Percentiles rank a stretch among this genome's conserved stretches.
Evolutionary conservation across 2,113 vertebrate genomes (phyloP).

Genomic region (Castor canadensis): DNA sequence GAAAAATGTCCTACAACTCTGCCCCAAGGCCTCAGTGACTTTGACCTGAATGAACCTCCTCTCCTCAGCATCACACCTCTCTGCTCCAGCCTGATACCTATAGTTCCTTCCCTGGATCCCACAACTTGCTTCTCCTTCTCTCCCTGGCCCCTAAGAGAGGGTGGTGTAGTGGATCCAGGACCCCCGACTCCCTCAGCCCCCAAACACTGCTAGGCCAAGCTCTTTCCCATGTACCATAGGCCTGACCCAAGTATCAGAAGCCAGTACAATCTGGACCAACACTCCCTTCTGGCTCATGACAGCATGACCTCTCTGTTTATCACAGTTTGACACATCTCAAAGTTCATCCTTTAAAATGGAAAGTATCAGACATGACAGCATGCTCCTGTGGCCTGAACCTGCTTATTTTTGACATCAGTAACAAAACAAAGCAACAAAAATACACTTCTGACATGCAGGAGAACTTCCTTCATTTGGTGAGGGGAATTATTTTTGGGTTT

Average conservation of each 20-base stretch:
- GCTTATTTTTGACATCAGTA: background rate
- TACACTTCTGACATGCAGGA: background rate
- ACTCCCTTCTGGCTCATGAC: background rate
- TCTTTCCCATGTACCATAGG: background rate
- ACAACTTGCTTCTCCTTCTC: background rate
- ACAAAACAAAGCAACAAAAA: background rate
- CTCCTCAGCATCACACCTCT: background rate
- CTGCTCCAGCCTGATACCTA: background rate
- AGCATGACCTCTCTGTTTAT: background rate
- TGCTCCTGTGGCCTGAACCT: background rate
- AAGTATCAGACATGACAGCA: background rate
- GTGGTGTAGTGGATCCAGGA: background rate
- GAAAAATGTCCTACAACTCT: background rate
- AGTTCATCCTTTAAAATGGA: background rate
- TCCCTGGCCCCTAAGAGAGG: background rate
- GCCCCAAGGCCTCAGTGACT: background rate
- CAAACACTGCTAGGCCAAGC: background rate
- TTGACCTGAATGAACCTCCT: background rate
- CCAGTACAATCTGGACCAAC: background rate
- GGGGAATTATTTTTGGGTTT: background rate
- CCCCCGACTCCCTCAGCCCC: background rate
- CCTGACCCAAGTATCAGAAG: background rate
- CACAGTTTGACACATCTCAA: background rate
- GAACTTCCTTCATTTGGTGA: background rate
- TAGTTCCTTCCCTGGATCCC: background rate